Evolutionary conservation across 1,140 invertebrate genomes (phyloP).

Genomic region (Cydia splendana): DNA sequence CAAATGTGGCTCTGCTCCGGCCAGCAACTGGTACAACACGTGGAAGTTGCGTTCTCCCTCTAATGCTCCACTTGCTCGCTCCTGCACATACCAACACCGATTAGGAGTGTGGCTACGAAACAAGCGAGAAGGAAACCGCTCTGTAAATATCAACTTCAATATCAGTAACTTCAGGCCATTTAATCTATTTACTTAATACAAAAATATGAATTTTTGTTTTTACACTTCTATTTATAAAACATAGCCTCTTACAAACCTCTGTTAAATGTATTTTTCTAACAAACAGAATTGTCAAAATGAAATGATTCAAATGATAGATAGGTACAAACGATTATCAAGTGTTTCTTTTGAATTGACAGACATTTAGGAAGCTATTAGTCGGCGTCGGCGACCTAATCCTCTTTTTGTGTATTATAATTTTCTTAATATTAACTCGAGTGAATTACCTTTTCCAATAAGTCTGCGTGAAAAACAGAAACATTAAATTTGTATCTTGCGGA

Average conservation of each 20-base stretch:
- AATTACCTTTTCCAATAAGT: conserved; percentile 90
- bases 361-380: no score
- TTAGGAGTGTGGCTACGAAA: neutral
- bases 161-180: no score
- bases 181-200: no score
- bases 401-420: no score
- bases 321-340: no score
- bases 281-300: neutral
- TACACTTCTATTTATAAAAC: no score
- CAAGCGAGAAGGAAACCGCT: no score
- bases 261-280: neutral
- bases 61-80: conserved; percentile 88
- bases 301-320: no score
- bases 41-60: conserved; percentile 93
- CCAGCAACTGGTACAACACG: conserved; percentile 92
- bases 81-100: conserved; percentile 46
- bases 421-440: neutral
- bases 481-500: neutral
- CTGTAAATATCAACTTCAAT: no score
- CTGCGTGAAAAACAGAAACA: conserved; percentile 77
- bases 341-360: no score
- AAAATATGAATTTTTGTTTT: neutral
- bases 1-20: conserved; percentile 88
- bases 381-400: no score
- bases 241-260: no score